Evolutionary conservation across 1,140 invertebrate species (phyloP).

Genomic region (Bombus consobrinus): DNA sequence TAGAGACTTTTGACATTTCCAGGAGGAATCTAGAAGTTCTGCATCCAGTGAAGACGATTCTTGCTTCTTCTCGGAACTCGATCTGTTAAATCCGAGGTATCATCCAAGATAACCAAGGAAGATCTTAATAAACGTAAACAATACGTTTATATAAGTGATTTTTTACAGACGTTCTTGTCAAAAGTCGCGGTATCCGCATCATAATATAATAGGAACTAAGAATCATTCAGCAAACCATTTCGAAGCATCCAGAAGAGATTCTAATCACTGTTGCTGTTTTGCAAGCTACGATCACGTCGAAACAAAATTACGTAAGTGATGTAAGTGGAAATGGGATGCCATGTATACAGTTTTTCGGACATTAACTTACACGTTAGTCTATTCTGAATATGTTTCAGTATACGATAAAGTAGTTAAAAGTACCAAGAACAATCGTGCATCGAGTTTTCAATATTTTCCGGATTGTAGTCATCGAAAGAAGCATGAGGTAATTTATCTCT

Average conservation of each 20-base stretch:
- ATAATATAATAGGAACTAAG: constrained; percentile 24
- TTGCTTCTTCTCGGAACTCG: constrained; percentile 65
- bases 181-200: constrained; percentile 13
- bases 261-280: constrained; percentile 19
- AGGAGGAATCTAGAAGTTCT: constrained; percentile 66
- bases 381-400: constrained; percentile 39
- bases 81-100: constrained; percentile 71
- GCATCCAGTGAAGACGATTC: constrained; percentile 71
- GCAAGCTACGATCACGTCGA: constrained; percentile 32
- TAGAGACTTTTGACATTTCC: background rate
- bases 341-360: too few relatives aligned
- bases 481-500: constrained; percentile 63
- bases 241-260: constrained; percentile 42
- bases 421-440: background rate
- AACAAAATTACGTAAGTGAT: constrained; percentile 80
- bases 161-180: background rate
- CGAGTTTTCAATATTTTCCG: constrained; percentile 34
- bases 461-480: constrained; percentile 39
- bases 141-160: too few relatives aligned
- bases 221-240: constrained; percentile 31
- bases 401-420: background rate
- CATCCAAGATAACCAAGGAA: too few relatives aligned
- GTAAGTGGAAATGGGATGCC: constrained; percentile 71
- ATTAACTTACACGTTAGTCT: background rate
- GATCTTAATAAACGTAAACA: background rate